A percentile compares a stretch with the other conserved stretches of the same genome.
These are phyloP conservation scores for Lithophane ornitopus DNA, from an alignment of 2,888 invertebrate genomes.

Conservation along the genomic window DNA sequence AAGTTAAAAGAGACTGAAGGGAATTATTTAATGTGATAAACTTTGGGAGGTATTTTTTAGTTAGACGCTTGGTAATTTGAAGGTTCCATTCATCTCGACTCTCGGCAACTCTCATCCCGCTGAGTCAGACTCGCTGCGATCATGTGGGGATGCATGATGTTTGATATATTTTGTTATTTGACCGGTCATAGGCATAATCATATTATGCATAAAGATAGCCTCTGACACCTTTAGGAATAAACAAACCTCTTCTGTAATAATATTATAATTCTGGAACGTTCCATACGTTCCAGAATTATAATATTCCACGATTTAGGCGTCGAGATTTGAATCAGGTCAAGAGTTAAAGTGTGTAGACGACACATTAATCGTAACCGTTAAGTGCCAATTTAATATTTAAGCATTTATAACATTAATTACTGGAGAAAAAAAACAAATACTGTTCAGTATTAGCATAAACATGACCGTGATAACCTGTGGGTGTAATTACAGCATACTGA, in stretches of 20 bases:
- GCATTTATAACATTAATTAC: conserved; percentile 13
- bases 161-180: not conserved
- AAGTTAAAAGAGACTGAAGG: not conserved
- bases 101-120: too few relatives aligned
- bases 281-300: conserved; percentile 1
- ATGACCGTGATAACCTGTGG: conserved; percentile 13
- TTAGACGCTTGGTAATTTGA: not conserved
- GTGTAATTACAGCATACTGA: not conserved
- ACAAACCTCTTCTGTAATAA: not conserved
- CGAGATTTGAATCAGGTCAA: conserved; percentile 41
- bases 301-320: conserved; percentile 2
- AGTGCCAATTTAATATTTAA: conserved; percentile 8
- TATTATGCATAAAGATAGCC: not conserved
- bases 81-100: too few relatives aligned
- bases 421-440: not conserved
- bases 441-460: conserved; percentile 14
- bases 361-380: conserved; percentile 29
- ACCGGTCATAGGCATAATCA: not conserved
- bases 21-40: not conserved
- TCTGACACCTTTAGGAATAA: not conserved
- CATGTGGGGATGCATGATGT: not conserved
- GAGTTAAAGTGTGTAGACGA: conserved; percentile 33
- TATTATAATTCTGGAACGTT: too few relatives aligned
- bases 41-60: not conserved
- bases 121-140: too few relatives aligned